A percentile compares a stretch with the other conserved stretches of the same genome.
Conservation (phyloP, 2,888 invertebrate genomes). For the Cantharis nigra region DNA sequence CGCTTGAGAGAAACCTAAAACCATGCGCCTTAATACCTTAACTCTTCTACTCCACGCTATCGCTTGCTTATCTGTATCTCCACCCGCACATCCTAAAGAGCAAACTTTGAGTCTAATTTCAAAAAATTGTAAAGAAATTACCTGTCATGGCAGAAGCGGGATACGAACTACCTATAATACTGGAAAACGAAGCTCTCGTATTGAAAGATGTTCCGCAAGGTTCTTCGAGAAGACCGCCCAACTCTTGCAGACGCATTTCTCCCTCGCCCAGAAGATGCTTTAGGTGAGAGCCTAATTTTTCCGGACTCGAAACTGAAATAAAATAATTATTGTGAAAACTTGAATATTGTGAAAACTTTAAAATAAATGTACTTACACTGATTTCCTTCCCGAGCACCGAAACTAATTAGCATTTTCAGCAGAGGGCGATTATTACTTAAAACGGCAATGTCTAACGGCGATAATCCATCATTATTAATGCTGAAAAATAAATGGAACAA, state of each 20-base stretch:
- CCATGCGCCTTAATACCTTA: conserved; percentile 74
- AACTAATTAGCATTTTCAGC: conserved; percentile 86
- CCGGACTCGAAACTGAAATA: conserved; percentile 69
- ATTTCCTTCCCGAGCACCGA: conserved; percentile 82
- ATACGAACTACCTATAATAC: conserved; percentile 59
- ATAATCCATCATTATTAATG: conserved; percentile 85
- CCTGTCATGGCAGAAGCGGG: conserved; percentile 54
- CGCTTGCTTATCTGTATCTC: conserved; percentile 80
- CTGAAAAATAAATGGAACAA: conserved; percentile 57
- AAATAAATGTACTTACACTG: conserved; percentile 69
- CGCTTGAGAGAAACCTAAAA: conserved; percentile 86
- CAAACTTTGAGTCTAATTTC: background rate
- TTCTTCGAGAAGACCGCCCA: conserved; percentile 62
- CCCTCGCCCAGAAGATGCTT: conserved; percentile 79
- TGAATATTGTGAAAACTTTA: background rate
- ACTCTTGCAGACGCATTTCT: conserved; percentile 80
- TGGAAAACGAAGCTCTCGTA: conserved; percentile 62
- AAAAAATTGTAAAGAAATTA: conserved; percentile 27
- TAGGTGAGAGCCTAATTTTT: conserved; percentile 76
- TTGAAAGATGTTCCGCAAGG: conserved; percentile 56
- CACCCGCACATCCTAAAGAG: conserved; percentile 68
- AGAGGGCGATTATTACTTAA: conserved; percentile 87
- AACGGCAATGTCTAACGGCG: conserved; percentile 91
- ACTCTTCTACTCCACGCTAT: conserved; percentile 87
- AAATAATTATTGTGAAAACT: background rate